Conservation (phyloP, 2,113 vertebrate species). For the Daboia siamensis region DNA sequence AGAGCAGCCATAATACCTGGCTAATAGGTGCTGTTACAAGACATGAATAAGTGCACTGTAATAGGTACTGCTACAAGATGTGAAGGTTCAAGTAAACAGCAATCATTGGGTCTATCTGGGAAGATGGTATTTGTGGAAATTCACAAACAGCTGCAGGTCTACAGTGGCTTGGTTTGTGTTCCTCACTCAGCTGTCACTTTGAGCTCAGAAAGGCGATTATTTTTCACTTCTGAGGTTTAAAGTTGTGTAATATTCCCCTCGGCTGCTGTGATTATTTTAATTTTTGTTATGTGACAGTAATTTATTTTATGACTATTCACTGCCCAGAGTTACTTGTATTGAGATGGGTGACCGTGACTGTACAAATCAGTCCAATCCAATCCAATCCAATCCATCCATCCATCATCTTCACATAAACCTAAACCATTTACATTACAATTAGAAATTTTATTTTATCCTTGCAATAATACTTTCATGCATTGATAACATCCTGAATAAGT, state of each 20-base stretch:
- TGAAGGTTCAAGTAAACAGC: background rate
- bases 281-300: too few species aligned
- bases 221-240: background rate
- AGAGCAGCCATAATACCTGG: background rate
- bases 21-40: background rate
- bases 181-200: background rate
- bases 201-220: background rate
- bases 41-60: too few species aligned
- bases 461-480: background rate
- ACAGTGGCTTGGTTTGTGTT: background rate
- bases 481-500: background rate
- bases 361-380: background rate
- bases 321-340: too few species aligned
- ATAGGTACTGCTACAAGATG: background rate
- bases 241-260: background rate
- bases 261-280: too few species aligned
- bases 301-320: too few species aligned
- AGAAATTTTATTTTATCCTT: background rate
- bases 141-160: background rate
- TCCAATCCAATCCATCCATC: background rate
- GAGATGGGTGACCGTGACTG: too few species aligned
- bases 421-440: background rate
- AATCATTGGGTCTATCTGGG: background rate
- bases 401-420: background rate
- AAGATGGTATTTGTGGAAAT: background rate